Evolutionary conservation across 2,797 vertebrate genomes (phyloP), one percentile per base, ranked within the genome.

Genomic region (Mus minutoides): DNA sequence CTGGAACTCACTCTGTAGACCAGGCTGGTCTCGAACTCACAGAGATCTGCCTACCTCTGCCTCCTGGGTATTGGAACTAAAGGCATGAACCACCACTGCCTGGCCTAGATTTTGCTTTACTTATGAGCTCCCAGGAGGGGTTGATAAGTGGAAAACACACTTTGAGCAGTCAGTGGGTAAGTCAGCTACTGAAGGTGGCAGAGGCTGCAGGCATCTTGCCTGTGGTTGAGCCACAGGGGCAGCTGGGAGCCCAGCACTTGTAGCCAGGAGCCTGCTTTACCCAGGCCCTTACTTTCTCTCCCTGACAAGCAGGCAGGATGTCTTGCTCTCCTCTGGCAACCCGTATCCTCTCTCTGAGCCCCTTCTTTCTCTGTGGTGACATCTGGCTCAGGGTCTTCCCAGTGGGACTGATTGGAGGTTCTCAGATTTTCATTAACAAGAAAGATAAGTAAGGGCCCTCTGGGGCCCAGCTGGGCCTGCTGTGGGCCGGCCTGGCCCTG

Each of bases 381-480:
- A 97, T 93, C 92, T 95, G 92, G 91, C 88, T 8, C 83, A 67
- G 94, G 83, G 96, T 85, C 64, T 94, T 83, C 54, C 54, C 62
- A 92, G 21, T 69, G 1, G 1, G 37, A 43, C 76, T 52, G 80
- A 62, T 73, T 40, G 64, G 78, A 92, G 58, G 62, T 14, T 95
- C 85, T 94, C 84, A 90, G 95, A 40, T 92, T 80, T 84, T 95
- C 86, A 46, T 96, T 96, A 96, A 88, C 93, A 89, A n/a, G 21
- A 43, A 78, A 71, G 73, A 93, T 94, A 83, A 93, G 91, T 94
- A 93, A 86, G 80, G 87, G 60, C 0, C 56, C 0, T 0, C 58
- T 3, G 22, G 40, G 80, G 78, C 91, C 89, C 93, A 75, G 75
- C 87, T 83, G 87, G 77, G 80, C 77, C 92, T 88, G 90, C 62